These are phyloP conservation scores for Rhagoletis zephyria DNA, from an alignment of 1,140 invertebrate genomes.

Conservation along the genomic window DNA sequence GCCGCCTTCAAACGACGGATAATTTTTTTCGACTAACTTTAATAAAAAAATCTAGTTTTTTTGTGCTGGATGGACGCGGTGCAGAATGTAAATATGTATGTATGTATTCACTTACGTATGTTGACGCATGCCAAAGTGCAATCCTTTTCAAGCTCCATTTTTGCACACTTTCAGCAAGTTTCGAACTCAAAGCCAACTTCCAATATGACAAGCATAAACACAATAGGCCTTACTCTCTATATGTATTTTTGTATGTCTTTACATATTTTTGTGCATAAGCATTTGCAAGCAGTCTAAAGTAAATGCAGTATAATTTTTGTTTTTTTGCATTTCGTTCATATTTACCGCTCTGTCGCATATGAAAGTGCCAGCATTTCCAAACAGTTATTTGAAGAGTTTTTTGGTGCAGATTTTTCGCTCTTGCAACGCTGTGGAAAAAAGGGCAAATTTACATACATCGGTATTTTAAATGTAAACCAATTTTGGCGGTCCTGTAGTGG, in stretches of 20 bases:
- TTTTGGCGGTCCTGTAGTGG: background rate
- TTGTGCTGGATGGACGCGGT: no score
- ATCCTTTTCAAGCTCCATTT: no score
- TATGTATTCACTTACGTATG: no score
- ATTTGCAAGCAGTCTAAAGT: background rate
- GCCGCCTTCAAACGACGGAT: no score
- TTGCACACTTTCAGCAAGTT: no score
- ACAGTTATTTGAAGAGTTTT: background rate
- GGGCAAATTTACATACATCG: background rate
- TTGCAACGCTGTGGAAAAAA: background rate
- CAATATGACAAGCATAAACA: background rate
- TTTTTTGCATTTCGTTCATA: background rate
- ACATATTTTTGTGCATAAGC: background rate
- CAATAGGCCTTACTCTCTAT: no score
- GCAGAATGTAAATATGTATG: no score
- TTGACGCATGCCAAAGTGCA: no score
- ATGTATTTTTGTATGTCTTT: background rate
- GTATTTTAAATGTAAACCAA: no score
- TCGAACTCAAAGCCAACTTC: no score
- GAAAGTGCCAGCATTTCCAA: background rate
- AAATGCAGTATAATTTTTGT: background rate
- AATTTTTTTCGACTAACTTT: no score
- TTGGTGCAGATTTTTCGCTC: background rate
- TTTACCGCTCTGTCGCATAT: background rate
- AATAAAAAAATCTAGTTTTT: no score